Conservation (phyloP, 2,113 vertebrate species). For the Picathartes gymnocephalus region DNA sequence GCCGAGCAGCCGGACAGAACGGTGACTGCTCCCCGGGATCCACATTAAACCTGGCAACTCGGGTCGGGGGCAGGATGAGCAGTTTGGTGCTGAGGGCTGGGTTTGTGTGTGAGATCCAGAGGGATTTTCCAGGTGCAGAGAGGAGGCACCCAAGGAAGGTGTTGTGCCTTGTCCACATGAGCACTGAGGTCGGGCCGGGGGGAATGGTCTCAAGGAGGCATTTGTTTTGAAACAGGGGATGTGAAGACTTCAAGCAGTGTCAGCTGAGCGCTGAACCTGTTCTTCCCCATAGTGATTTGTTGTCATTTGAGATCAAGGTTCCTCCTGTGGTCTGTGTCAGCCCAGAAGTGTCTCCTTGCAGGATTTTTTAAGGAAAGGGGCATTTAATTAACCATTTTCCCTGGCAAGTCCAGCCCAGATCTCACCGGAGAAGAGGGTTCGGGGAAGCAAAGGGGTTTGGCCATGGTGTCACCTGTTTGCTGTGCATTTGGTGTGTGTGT, state of each 20-base stretch:
- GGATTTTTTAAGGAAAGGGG: not conserved
- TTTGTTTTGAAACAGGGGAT: not conserved
- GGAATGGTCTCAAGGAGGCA: not conserved
- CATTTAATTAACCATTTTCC: not conserved
- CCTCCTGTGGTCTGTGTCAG: not conserved
- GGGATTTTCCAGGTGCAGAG: not conserved
- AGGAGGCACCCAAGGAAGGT: not conserved
- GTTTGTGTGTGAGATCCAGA: not conserved
- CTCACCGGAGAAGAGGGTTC: not conserved
- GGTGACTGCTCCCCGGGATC: not conserved
- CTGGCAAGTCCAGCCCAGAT: fast-evolving
- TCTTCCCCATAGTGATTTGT: fast-evolving
- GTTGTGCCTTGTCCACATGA: not conserved
- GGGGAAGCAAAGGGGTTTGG: not conserved
- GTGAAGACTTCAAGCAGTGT: not conserved
- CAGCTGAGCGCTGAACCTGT: not conserved
- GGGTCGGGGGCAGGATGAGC: fast-evolving
- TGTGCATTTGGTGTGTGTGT: not conserved
- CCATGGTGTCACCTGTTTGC: not conserved
- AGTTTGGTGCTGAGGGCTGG: not conserved
- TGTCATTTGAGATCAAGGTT: not conserved
- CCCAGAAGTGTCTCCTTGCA: not conserved
- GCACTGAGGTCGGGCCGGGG: fast-evolving
- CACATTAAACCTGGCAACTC: fast-evolving
- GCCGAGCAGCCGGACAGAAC: not conserved